Evolutionary conservation across 2,888 invertebrate genomes (phyloP), one percentile per base, ranked within the genome.

Genomic region (Rotaria magnacalcarata): DNA sequence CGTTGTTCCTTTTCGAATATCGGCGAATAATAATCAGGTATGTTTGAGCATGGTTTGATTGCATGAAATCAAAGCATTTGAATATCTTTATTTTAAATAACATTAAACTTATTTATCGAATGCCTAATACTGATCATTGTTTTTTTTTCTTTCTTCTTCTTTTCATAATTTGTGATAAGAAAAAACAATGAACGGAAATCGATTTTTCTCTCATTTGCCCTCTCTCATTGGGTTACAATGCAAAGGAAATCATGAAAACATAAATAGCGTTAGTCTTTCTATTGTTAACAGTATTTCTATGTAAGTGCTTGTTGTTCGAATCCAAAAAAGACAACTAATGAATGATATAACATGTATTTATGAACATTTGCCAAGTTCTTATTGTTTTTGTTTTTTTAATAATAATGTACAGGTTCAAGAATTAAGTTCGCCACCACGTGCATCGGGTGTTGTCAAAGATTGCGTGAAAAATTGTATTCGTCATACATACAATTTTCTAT

Each of bases 391-490:
- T 67, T 67, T 19, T 67, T 67, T 34, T 34, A n/a, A 80, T 47
- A 0, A 24, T 47, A 24, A 80, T 80, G 1, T 47, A 21, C 80
- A 80, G 80, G 97, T 99, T 19, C 97, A 98, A 93, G 99, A 99
- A 91, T 92, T 99, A 88, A 95, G 97, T 86, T 96, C 96, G 92
- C 99, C 99, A 86, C 99, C 99, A 3, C 93, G 99, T 89, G 99
- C 99, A 87, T 96, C 97, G 92, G 96, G 96, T 47, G 99, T 99
- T 74, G 98, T 99, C 85, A 97, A 97, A 93, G 99, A 99, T 92
- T 99, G 99, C 92, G 99, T 97, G 86, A 97, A 96, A 91, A 97
- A 97, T 86, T 99, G 99, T 92, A 94, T 99, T 90, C 94, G 96
- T 91, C 96, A 97, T 88, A 99, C 99, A 89, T 99, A 99, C 93